These are phyloP conservation scores for Xestia rhomboidea DNA, from an alignment of 2,888 invertebrate species.

Conservation along the genomic window DNA sequence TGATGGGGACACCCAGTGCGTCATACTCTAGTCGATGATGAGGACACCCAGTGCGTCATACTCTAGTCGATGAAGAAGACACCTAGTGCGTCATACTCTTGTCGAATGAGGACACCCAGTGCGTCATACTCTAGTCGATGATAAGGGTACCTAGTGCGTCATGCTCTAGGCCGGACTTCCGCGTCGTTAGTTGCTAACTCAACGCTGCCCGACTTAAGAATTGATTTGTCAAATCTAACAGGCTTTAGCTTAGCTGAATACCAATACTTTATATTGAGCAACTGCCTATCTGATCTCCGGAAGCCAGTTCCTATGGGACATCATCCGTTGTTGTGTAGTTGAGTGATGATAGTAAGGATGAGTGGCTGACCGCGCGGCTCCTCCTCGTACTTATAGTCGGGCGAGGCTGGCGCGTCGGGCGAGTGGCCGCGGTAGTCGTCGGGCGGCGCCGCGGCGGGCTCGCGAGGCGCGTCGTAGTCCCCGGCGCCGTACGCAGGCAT, in stretches of 20 bases:
- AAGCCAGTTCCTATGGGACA: background rate
- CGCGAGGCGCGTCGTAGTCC: constrained; percentile 73
- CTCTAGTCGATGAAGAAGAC: no score
- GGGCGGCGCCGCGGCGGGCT: constrained; percentile 58
- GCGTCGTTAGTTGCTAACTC: background rate
- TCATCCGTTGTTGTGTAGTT: background rate
- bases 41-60: no score
- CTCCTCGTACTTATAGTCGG: constrained; percentile 83
- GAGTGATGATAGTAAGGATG: background rate
- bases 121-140: background rate
- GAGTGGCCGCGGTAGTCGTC: constrained; percentile 80
- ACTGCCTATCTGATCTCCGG: background rate
- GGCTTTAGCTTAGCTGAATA: background rate
- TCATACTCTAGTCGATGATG: background rate
- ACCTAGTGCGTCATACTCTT: no score
- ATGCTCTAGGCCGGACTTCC: background rate
- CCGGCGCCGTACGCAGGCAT: constrained; percentile 81
- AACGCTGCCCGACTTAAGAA: background rate
- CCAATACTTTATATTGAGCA: background rate
- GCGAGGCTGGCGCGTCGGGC: constrained; percentile 77
- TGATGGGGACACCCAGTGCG: no score
- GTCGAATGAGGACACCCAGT: no score
- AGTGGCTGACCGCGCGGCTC: constrained; percentile 68
- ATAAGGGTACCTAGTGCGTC: background rate
- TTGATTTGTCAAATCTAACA: background rate